These are phyloP conservation scores for Pyrochroa serraticornis DNA, from an alignment of 2,888 invertebrate species.

Conservation along the genomic window DNA sequence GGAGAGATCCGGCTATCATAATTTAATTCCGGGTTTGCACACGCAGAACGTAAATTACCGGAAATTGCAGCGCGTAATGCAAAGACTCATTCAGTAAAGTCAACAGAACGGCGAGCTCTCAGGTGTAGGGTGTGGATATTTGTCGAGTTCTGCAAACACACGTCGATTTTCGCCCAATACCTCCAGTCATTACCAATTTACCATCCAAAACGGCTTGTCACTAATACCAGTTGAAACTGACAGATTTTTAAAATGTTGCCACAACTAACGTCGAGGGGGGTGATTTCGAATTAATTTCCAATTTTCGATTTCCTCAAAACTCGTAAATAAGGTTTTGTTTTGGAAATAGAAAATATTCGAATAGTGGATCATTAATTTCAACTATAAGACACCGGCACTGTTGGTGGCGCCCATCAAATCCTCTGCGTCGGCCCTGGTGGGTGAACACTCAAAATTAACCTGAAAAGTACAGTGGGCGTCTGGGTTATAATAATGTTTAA, in stretches of 20 bases:
- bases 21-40: conserved; percentile 36
- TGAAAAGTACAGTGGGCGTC: too few species aligned
- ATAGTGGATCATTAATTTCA: not conserved
- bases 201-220: not conserved
- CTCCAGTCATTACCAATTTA: not conserved
- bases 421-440: too few species aligned
- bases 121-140: conserved; percentile 20
- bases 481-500: too few species aligned
- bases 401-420: too few species aligned
- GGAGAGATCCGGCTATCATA: conserved; percentile 16
- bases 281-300: too few species aligned
- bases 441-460: too few species aligned
- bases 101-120: conserved; percentile 19
- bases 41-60: conserved; percentile 36
- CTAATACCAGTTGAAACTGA: not conserved
- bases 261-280: too few species aligned
- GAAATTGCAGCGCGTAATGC: conserved; percentile 30
- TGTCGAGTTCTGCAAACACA: conserved; percentile 17
- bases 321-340: not conserved
- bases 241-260: not conserved
- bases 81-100: conserved; percentile 26
- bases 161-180: conserved; percentile 4
- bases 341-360: not conserved
- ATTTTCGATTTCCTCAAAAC: too few species aligned
- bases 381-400: not conserved